Base-by-base conservation (phyloP, 2,888 invertebrate species). In the Furcula furcula region DNA sequence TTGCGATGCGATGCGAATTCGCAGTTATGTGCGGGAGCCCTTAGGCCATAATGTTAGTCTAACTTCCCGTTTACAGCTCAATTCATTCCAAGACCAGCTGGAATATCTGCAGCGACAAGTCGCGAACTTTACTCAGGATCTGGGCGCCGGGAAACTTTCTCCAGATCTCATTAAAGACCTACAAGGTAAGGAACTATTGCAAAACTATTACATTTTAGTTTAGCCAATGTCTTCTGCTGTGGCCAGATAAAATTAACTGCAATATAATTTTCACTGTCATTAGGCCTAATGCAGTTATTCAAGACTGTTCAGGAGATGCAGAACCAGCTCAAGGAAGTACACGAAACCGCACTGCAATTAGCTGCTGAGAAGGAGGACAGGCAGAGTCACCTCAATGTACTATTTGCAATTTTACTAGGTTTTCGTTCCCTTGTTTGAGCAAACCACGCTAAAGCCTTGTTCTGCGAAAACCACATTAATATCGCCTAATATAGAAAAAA, bases 281-380 rank as follows among this genome's bases (percentile, higher is more conserved):
- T n/a, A 87, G 87, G 76, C 20, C 53, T 88, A 35, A 68, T 84
- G 83, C 52, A 71, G 37, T 66, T 87, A 1, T 85, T 81, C 69
- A 53, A 76, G 36, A 85, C 83, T 0, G 85, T 88, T 0, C 76
- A 85, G 50, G 73, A 72, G 1, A 86, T 88, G 84, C 80, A 87
- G 40, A 55, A 49, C 2, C 80, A 87, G 31, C 35, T 88, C 34
- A 61, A 72, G 22, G 64, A 77, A 37, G 82, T 87, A 0, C 78
- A 86, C 46, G 75, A 82, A 0, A 80, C 83, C 0, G 85, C 87
- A 1, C 34, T 76, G 9, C 86, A 85, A 46, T 64, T 93, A 10
- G 73, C 90, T 7, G 85, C 89, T 1, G 92, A 92, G 34, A 89
- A 89, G 36, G 91, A 91, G 14, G 85, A 88, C 30, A 80, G 90